These are phyloP conservation scores for Ommatoiulus sabulosus DNA, from an alignment of 2,888 invertebrate genomes.

Conservation along the genomic window DNA sequence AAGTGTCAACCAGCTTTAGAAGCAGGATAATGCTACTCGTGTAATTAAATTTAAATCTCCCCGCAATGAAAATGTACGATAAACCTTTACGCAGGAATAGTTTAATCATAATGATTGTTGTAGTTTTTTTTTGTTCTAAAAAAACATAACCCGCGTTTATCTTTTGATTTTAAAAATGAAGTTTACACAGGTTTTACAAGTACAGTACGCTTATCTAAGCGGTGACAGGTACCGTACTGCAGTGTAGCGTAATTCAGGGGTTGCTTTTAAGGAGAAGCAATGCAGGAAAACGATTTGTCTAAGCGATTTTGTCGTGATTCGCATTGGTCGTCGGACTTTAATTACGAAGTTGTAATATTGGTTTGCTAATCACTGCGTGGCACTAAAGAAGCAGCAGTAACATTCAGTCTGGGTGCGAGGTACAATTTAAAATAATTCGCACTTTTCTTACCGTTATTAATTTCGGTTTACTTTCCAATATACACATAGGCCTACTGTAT, in stretches of 20 bases:
- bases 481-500: no score
- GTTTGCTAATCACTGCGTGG: no score
- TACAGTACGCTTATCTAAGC: background rate
- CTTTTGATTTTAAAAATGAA: background rate
- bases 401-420: no score
- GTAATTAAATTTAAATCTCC: slow-evolving; percentile 3
- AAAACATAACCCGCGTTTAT: background rate
- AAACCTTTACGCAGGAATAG: background rate
- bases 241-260: background rate
- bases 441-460: no score
- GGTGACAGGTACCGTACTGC: background rate
- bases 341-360: no score
- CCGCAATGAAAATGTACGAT: background rate
- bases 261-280: background rate
- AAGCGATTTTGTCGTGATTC: no score
- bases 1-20: background rate
- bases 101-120: background rate
- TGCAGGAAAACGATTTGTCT: background rate
- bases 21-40: background rate
- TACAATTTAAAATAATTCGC: no score
- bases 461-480: no score
- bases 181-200: background rate
- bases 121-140: background rate
- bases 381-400: no score
- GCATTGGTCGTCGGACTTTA: no score